Conservation (phyloP, 53 echinoderm and acorn worm species). For the Glandiceps talaboti region DNA sequence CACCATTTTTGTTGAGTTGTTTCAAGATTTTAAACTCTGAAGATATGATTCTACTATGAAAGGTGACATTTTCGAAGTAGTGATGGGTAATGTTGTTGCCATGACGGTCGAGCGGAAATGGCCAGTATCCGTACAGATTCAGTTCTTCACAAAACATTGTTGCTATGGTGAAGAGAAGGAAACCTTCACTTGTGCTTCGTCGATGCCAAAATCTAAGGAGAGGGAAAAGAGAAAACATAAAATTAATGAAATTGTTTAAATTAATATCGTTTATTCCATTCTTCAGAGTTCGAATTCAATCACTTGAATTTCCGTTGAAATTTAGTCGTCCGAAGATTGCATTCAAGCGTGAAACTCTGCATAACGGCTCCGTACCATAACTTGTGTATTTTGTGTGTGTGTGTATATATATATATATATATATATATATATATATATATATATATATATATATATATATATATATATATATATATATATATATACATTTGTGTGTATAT, state of each 20-base stretch:
- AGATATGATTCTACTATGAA: not conserved
- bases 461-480: no score
- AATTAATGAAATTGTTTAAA: no score
- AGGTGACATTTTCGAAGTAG: not conserved
- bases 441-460: no score
- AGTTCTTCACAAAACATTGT: not conserved
- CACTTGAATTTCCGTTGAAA: no score
- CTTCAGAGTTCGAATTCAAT: no score
- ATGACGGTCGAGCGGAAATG: not conserved
- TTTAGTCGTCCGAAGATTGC: no score
- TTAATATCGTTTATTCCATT: no score
- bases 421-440: no score
- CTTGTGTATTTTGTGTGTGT: no score
- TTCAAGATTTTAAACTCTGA: not conserved
- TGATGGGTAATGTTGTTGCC: not conserved
- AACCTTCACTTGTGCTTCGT: not conserved
- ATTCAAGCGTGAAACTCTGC: no score
- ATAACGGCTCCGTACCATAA: no score
- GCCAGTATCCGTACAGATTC: not conserved
- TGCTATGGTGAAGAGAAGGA: not conserved
- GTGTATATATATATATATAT: not conserved
- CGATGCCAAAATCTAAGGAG: not conserved
- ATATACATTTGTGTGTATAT: no score
- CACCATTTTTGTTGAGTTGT: not conserved
- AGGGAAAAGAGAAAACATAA: not conserved